Percentiles rank a stretch among this genome's conserved stretches.
Evolutionary conservation across 2,797 vertebrate genomes (phyloP).

Genomic region (Cyclura pinguis): DNA sequence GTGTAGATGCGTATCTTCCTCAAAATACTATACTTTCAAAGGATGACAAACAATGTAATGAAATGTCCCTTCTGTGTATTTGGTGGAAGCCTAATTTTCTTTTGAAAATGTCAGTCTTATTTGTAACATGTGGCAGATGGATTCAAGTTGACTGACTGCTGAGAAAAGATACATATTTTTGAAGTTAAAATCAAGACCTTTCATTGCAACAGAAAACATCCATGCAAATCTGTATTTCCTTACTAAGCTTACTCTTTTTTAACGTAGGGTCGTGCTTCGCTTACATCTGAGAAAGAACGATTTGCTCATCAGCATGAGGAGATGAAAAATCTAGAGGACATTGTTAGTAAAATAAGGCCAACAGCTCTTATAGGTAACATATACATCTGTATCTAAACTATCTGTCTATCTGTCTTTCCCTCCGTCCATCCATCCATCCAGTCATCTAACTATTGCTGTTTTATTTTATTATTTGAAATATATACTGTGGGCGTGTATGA

Average conservation of each 20-base stretch:
- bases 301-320: slow-evolving; percentile 92
- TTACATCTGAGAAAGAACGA: slow-evolving; percentile 91
- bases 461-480: slow-evolving; percentile 50
- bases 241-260: background rate
- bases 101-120: too few relatives aligned
- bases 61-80: background rate
- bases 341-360: slow-evolving; percentile 89
- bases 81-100: background rate
- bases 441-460: slow-evolving; percentile 45
- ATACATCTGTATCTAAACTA: background rate
- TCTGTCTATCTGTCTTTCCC: background rate
- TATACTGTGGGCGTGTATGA: background rate
- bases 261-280: slow-evolving; percentile 86
- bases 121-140: background rate
- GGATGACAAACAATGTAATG: background rate
- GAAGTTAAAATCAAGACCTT: background rate
- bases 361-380: slow-evolving; percentile 93
- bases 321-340: slow-evolving; percentile 90
- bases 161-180: slow-evolving; percentile 2
- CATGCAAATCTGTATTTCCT: slow-evolving; percentile 1
- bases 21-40: background rate
- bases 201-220: background rate
- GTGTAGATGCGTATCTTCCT: background rate
- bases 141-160: background rate
- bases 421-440: background rate